A percentile compares a stretch with the other conserved stretches of the same genome.
phyloP scores from a whole-genome alignment of 2,797 vertebrate species.

The Muscicapa striata region DNA sequence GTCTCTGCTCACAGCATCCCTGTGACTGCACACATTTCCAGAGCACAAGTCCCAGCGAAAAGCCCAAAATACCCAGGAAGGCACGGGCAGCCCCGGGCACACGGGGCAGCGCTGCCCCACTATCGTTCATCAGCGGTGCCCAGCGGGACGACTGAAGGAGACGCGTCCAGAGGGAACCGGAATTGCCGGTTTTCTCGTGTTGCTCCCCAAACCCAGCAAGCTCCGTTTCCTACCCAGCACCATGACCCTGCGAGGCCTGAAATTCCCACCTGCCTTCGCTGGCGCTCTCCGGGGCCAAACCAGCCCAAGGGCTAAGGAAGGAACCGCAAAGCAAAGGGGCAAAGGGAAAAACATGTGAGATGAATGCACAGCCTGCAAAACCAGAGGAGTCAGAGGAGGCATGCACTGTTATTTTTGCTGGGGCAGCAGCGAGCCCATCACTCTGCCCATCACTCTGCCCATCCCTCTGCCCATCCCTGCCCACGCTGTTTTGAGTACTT shows the following conservation, averaged over 20 bases:
- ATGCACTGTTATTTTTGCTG: background rate
- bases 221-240: background rate
- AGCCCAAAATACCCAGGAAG: accelerated
- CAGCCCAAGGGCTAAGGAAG: background rate
- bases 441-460: background rate
- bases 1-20: background rate
- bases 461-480: background rate
- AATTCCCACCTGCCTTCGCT: background rate
- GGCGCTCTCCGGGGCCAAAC: background rate
- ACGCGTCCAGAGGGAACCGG: conserved; percentile 37
- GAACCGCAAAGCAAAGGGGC: background rate
- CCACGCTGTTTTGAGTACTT: no score
- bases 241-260: background rate
- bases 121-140: background rate
- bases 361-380: background rate
- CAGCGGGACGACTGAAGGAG: background rate
- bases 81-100: background rate
- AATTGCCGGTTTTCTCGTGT: conserved; percentile 23
- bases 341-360: background rate
- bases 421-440: background rate
- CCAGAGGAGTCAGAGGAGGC: background rate
- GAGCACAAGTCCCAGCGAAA: background rate
- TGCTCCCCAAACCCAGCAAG: conserved; percentile 8
- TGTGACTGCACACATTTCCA: accelerated
- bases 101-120: background rate